phyloP scores from a whole-genome alignment of 2,113 vertebrate species.

The Hiodon tergisus region DNA sequence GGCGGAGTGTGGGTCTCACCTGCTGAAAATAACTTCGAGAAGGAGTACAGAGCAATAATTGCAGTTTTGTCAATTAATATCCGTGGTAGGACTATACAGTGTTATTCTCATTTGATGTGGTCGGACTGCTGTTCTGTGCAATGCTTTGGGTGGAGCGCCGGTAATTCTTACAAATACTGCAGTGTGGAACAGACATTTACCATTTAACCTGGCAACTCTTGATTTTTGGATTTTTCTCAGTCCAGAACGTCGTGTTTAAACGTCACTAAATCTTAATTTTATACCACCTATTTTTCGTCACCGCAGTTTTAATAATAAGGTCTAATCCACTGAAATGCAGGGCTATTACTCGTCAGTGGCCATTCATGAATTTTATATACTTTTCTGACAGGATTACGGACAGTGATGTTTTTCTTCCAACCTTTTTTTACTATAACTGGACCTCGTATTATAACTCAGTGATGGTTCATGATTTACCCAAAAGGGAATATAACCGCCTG shows the following conservation, averaged over 20 bases:
- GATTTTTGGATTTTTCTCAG: not conserved
- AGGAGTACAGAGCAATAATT: constrained; percentile 41
- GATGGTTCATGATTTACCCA: constrained; percentile 17
- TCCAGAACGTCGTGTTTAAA: not conserved
- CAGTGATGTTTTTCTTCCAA: constrained; percentile 18
- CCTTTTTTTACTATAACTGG: not conserved
- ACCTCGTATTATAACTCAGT: constrained; percentile 29
- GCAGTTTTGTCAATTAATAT: constrained; percentile 51
- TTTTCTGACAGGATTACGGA: constrained; percentile 30
- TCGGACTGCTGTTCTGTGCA: not conserved
- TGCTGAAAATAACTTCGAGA: constrained; percentile 59
- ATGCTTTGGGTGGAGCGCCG: not conserved
- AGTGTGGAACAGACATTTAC: constrained; percentile 15
- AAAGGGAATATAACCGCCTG: constrained; percentile 23
- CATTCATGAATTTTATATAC: not conserved
- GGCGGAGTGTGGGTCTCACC: constrained; percentile 57
- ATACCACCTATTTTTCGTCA: not conserved
- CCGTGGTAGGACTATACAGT: constrained; percentile 29
- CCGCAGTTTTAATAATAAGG: no score
- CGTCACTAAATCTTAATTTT: not conserved
- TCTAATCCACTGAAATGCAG: constrained; percentile 22
- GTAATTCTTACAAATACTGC: constrained; percentile 9
- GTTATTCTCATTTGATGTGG: constrained; percentile 20
- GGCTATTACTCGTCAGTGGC: constrained; percentile 14
- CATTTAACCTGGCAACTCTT: constrained; percentile 38